These are phyloP conservation scores for Trissolcus basalis DNA, from an alignment of 1,140 invertebrate genomes.

Conservation along the genomic window DNA sequence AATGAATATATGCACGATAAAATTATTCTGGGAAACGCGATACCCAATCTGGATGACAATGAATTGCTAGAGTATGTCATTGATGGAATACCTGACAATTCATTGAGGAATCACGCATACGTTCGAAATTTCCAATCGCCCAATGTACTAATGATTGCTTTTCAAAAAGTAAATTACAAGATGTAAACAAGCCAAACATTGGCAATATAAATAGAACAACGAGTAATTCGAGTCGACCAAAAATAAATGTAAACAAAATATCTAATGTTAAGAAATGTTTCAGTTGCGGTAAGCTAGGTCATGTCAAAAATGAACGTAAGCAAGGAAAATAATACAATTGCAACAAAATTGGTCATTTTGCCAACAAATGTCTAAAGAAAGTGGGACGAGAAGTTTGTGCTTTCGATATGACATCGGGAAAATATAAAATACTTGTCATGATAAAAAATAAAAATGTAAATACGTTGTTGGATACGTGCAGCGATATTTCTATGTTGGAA, in stretches of 20 bases:
- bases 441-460: neutral
- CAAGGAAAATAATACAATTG: neutral
- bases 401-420: too few species aligned
- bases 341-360: constrained; percentile 1
- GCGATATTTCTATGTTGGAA: constrained; percentile 7
- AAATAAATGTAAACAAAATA: neutral
- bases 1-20: too few species aligned
- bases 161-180: too few species aligned
- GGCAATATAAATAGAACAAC: neutral
- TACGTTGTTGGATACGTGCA: constrained; percentile 5
- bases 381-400: too few species aligned
- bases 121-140: too few species aligned
- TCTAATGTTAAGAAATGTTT: neutral
- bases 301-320: constrained; percentile 1
- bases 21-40: too few species aligned
- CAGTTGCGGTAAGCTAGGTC: neutral
- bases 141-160: too few species aligned
- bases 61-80: constrained; percentile 12
- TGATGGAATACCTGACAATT: constrained; percentile 8
- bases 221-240: neutral
- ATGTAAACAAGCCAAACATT: too few species aligned
- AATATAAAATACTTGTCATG: too few species aligned
- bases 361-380: constrained; percentile 1
- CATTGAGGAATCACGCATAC: neutral
- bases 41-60: neutral